These are phyloP conservation scores for Amphiprion clarkii DNA, from an alignment of 2,797 vertebrate genomes.

Conservation along the genomic window DNA sequence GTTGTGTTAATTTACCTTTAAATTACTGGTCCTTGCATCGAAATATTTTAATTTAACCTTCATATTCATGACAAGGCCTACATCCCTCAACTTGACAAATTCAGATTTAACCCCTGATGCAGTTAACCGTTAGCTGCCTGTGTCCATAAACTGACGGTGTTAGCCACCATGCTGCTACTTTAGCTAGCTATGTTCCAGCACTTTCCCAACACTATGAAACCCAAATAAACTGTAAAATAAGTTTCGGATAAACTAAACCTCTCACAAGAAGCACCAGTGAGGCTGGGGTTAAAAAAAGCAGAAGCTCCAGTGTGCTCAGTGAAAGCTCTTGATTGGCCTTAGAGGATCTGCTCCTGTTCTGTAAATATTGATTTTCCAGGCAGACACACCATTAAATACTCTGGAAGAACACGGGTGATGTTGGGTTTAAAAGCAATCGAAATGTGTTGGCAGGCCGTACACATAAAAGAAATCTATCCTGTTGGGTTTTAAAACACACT, in stretches of 20 bases:
- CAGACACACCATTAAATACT: constrained; percentile 35
- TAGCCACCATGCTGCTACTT: no score
- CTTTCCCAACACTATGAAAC: not conserved
- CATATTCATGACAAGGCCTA: no score
- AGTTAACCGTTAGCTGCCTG: not conserved
- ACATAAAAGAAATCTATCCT: not conserved
- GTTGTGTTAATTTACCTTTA: not conserved
- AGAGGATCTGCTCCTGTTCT: not conserved
- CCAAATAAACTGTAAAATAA: not conserved
- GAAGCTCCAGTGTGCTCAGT: not conserved
- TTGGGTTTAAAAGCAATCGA: constrained; percentile 1
- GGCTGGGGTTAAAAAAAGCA: not conserved
- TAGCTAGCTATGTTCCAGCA: not conserved
- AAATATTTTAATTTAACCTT: not conserved
- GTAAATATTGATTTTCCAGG: constrained; percentile 38
- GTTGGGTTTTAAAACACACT: not conserved
- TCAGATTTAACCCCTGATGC: not conserved
- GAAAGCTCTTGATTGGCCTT: not conserved
- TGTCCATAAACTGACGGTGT: no score
- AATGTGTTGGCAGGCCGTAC: not conserved
- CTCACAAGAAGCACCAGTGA: no score
- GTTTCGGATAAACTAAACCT: not conserved
- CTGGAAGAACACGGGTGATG: not conserved
- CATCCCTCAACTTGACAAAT: not conserved
- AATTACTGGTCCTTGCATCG: not conserved